Percentiles rank a stretch among this genome's conserved stretches.
Evolutionary conservation across 1,140 invertebrate genomes (phyloP).

Genomic region (Lasioglossum baleicum): DNA sequence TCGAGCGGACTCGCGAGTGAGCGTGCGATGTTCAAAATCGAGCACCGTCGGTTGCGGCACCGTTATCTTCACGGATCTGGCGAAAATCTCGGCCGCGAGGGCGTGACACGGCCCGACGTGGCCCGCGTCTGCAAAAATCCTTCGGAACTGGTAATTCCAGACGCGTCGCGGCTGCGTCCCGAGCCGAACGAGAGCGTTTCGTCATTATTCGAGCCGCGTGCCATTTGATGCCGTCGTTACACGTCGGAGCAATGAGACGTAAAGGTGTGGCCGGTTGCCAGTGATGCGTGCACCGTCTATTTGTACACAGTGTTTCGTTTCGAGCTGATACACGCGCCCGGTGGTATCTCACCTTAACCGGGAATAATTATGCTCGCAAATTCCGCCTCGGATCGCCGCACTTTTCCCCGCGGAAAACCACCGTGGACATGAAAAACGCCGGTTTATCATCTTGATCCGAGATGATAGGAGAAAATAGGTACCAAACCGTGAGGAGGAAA

Average conservation of each 20-base stretch:
- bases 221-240: slow-evolving; percentile 47
- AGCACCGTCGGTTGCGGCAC: not conserved
- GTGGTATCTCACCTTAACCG: slow-evolving; percentile 17
- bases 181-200: slow-evolving; percentile 9
- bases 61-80: slow-evolving; percentile 11
- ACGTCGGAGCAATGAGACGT: slow-evolving; percentile 32
- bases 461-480: no score
- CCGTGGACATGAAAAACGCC: slow-evolving; percentile 7
- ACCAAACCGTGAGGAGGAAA: no score
- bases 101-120: not conserved
- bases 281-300: slow-evolving; percentile 19
- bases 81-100: slow-evolving; percentile 19
- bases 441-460: no score
- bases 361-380: slow-evolving; percentile 5
- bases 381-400: not conserved
- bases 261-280: slow-evolving; percentile 43
- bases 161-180: slow-evolving; percentile 8
- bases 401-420: not conserved
- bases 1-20: no score
- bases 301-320: slow-evolving; percentile 32
- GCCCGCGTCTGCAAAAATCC: slow-evolving; percentile 44
- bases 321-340: slow-evolving; percentile 11
- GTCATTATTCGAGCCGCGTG: slow-evolving; percentile 49
- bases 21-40: not conserved
- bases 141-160: slow-evolving; percentile 39